Evolutionary conservation across 1,140 invertebrate genomes (phyloP).

Genomic region (Trachymyrmex septentrionalis): DNA sequence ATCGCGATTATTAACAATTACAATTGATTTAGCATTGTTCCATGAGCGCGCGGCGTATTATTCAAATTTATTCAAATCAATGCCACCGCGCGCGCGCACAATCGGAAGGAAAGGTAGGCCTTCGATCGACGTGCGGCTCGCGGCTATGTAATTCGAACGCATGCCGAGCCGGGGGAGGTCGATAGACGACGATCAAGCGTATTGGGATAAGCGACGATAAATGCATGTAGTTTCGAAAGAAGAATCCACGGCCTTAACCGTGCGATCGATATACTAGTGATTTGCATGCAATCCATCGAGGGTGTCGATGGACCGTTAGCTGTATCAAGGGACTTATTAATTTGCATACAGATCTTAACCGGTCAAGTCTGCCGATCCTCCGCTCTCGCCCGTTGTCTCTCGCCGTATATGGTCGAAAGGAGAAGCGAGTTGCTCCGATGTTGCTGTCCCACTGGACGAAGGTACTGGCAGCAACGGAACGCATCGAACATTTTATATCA

Average conservation of each 20-base stretch:
- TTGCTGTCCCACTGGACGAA: constrained; percentile 19
- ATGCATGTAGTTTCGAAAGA: neutral
- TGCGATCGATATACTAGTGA: neutral
- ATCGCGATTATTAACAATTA: constrained; percentile 84
- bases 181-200: neutral
- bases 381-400: constrained; percentile 37
- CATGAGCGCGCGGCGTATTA: constrained; percentile 73
- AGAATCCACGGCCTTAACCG: neutral
- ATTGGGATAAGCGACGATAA: neutral
- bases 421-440: constrained; percentile 44
- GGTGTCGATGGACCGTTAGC: constrained; percentile 69
- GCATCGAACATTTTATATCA: constrained; percentile 73
- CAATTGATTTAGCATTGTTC: constrained; percentile 82
- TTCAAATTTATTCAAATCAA: constrained; percentile 83
- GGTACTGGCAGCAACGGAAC: constrained; percentile 31
- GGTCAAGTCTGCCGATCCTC: constrained; percentile 26
- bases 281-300: constrained; percentile 32
- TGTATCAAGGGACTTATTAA: constrained; percentile 69
- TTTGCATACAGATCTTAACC: constrained; percentile 70
- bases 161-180: constrained; percentile 23
- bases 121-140: constrained; percentile 7
- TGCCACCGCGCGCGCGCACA: constrained; percentile 41
- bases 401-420: constrained; percentile 74
- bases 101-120: constrained; percentile 28
- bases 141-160: constrained; percentile 10